phyloP scores from a whole-genome alignment of 2,888 invertebrate species.

The Archips xylosteana region DNA sequence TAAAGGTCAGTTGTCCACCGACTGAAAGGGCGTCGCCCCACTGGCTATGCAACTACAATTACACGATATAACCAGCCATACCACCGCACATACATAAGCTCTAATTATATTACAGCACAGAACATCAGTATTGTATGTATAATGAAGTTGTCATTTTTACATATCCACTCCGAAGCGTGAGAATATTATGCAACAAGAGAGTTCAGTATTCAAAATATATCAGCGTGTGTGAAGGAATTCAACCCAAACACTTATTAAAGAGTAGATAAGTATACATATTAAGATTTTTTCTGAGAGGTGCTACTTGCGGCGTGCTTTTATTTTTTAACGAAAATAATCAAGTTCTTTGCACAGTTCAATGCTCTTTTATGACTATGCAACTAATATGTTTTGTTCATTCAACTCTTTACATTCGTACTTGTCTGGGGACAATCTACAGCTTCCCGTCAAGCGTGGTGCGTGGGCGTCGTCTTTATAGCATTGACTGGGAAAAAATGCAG shows the following conservation, averaged over 20 bases:
- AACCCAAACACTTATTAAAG: background rate
- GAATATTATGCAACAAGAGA: conserved; percentile 45
- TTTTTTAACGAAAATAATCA: background rate
- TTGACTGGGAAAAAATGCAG: conserved; percentile 55
- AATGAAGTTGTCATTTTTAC: conserved; percentile 49
- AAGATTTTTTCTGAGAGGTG: background rate
- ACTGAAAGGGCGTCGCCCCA: conserved; percentile 70
- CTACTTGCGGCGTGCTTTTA: background rate
- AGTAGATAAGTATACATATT: background rate
- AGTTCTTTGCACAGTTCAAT: conserved; percentile 16
- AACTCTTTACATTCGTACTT: conserved; percentile 45
- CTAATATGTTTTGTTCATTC: conserved; percentile 46
- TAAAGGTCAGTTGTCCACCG: conserved; percentile 78
- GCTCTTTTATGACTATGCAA: conserved; percentile 19
- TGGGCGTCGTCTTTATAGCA: conserved; percentile 64
- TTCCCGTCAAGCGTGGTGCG: conserved; percentile 66
- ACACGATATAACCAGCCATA: conserved; percentile 31
- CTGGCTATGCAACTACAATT: conserved; percentile 46
- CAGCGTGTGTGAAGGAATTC: background rate
- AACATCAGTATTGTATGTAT: conserved; percentile 44
- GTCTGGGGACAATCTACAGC: conserved; percentile 60
- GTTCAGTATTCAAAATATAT: conserved; percentile 7
- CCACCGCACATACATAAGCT: conserved; percentile 30
- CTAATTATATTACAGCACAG: conserved; percentile 44
- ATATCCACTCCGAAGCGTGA: conserved; percentile 50